Percentiles rank a stretch among this genome's conserved stretches.
phyloP scores from a whole-genome alignment of 2,113 vertebrate species.

The Brachirus orientalis region DNA sequence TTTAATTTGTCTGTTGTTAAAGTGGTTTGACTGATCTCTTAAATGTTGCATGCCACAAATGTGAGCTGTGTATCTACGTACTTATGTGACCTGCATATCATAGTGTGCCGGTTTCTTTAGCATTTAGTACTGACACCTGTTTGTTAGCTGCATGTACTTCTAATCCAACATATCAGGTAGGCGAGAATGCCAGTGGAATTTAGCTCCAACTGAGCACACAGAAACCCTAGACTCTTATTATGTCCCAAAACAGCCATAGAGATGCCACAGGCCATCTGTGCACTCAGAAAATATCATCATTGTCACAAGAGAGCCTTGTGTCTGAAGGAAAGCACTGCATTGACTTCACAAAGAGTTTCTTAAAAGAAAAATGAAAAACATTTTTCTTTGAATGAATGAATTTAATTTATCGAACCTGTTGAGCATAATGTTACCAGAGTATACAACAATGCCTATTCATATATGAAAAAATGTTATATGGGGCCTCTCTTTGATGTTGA shows the following conservation, averaged over 20 bases:
- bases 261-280: conserved; percentile 60
- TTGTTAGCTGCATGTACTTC: conserved; percentile 57
- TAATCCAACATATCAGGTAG: conserved; percentile 68
- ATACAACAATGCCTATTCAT: no score
- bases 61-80: conserved; percentile 1
- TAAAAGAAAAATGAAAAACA: no score
- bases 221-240: conserved; percentile 67
- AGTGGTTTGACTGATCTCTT: no score
- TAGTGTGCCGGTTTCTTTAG: conserved; percentile 18
- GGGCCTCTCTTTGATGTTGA: no score
- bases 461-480: no score
- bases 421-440: no score
- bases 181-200: conserved; percentile 61
- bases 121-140: conserved; percentile 66
- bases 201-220: conserved; percentile 55
- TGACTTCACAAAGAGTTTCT: background rate
- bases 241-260: conserved; percentile 66
- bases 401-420: no score
- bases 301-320: conserved; percentile 25
- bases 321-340: background rate
- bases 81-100: conserved; percentile 29
- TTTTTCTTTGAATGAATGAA: background rate
- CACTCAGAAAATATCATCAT: conserved; percentile 46
- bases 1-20: no score
- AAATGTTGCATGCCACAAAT: background rate